These are phyloP conservation scores for Poeciliopsis presidionis DNA, from an alignment of 2,797 vertebrate species.

Conservation along the genomic window DNA sequence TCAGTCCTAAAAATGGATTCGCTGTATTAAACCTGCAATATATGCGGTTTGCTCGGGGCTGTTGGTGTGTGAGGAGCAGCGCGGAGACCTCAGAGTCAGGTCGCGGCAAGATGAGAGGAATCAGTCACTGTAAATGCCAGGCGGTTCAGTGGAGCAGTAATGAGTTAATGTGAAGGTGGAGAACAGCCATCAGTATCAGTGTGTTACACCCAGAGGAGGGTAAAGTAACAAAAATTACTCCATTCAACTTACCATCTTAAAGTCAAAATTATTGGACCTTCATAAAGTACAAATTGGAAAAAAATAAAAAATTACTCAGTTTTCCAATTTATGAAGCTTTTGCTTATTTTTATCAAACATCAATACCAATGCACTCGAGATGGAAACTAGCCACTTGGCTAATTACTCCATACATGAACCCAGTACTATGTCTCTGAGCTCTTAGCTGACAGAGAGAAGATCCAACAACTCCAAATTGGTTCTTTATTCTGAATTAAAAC, in stretches of 20 bases:
- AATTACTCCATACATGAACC: not conserved
- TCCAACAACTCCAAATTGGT: constrained; percentile 65
- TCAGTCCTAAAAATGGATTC: constrained; percentile 1
- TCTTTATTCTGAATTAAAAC: constrained; percentile 69
- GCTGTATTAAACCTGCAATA: constrained; percentile 9
- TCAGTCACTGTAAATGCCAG: constrained; percentile 62
- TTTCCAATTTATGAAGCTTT: no score
- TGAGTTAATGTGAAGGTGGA: constrained; percentile 20
- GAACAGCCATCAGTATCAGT: constrained; percentile 10
- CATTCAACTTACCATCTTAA: no score
- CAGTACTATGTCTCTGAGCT: not conserved
- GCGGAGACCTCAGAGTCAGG: constrained; percentile 28
- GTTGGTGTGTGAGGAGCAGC: not conserved
- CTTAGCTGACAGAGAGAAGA: constrained; percentile 1
- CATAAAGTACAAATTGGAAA: no score
- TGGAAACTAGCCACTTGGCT: no score
- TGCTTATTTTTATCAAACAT: no score
- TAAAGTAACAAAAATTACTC: no score
- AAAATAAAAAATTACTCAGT: no score
- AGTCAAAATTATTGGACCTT: no score
- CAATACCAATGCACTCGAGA: no score
- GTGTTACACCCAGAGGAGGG: not conserved
- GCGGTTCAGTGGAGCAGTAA: constrained; percentile 20
- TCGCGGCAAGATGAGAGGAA: constrained; percentile 18
- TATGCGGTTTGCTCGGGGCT: constrained; percentile 18